Conservation (phyloP, 2,888 invertebrate species). For the Machimus atricapillus region DNA sequence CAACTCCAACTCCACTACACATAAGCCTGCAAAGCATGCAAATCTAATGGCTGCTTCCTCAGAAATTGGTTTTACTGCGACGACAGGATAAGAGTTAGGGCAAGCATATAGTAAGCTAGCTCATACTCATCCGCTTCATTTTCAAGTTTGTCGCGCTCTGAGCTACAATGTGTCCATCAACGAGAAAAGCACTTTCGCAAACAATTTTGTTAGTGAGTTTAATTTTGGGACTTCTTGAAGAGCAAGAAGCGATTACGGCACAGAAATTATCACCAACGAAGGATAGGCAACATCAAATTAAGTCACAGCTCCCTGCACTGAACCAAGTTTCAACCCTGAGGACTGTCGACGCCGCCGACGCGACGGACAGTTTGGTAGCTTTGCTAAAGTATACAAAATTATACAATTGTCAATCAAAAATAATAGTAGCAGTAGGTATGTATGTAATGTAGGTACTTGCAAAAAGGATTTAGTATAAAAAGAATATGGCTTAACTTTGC, state of each 20-base stretch:
- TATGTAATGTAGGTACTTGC: no score
- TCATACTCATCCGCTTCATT: neutral
- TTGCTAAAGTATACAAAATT: neutral
- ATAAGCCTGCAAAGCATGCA: neutral
- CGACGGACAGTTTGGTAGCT: neutral
- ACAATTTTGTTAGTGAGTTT: slow-evolving; percentile 32
- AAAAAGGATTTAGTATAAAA: neutral
- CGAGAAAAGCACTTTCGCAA: slow-evolving; percentile 41
- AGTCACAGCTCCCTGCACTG: neutral
- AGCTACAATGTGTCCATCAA: slow-evolving; percentile 42
- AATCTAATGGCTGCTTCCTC: neutral
- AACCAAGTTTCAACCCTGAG: neutral
- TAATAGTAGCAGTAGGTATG: neutral
- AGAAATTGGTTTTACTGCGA: neutral
- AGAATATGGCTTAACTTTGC: neutral
- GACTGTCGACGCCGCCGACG: neutral
- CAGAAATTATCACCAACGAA: neutral
- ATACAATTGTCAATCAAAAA: neutral
- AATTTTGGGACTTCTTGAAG: neutral
- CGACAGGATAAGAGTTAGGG: neutral
- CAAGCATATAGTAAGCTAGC: neutral
- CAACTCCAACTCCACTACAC: neutral
- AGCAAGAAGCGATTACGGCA: neutral
- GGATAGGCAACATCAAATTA: neutral
- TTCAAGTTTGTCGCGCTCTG: slow-evolving; percentile 6